Evolutionary conservation across 2,113 vertebrate species (phyloP).

Genomic region (Tetrao urogallus): DNA sequence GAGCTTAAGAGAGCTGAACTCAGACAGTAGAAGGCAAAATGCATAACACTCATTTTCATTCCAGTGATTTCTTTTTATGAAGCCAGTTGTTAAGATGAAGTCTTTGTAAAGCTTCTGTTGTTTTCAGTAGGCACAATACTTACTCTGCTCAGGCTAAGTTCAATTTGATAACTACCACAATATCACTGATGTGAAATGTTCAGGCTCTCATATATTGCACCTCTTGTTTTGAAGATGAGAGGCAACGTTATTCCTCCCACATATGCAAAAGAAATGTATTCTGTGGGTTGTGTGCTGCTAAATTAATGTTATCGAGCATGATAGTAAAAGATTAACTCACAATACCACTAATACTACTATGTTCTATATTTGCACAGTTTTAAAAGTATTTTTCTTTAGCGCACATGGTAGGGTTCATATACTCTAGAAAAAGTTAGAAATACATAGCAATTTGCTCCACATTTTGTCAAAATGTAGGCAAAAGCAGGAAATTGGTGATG

Average conservation of each 20-base stretch:
- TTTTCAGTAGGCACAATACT: neutral
- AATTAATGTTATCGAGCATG: neutral
- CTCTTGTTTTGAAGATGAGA: neutral
- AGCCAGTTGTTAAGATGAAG: neutral
- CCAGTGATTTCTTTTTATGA: neutral
- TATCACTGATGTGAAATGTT: neutral
- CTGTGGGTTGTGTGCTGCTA: neutral
- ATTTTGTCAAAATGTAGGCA: neutral
- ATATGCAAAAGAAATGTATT: neutral
- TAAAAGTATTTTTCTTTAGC: neutral
- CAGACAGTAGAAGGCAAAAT: neutral
- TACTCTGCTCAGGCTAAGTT: neutral
- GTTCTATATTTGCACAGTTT: neutral
- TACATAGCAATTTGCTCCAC: neutral
- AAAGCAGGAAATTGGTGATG: neutral
- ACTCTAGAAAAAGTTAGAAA: neutral
- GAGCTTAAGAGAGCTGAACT: neutral
- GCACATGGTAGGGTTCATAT: neutral
- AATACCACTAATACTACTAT: neutral
- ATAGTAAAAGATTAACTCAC: neutral
- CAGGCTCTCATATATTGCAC: neutral
- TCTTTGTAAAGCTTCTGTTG: neutral
- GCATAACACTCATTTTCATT: neutral
- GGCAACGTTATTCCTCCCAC: neutral
- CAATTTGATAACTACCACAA: neutral